A percentile compares a stretch with the other conserved stretches of the same genome.
Conservation (phyloP, 2,797 vertebrate genomes). For the Aphelocoma californica region DNA sequence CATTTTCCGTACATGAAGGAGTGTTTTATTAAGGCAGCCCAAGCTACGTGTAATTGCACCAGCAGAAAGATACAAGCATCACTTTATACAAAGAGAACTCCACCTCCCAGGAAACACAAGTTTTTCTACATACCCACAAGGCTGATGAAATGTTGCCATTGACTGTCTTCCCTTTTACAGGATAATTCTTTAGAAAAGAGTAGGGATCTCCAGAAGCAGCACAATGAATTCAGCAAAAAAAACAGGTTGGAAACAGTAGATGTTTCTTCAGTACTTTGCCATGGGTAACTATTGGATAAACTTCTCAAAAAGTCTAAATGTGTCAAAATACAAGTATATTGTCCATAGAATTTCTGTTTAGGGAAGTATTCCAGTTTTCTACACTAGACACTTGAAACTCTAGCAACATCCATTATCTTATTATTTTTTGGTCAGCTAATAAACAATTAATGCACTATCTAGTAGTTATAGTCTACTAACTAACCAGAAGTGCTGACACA, state of each 20-base stretch:
- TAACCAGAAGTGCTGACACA: conserved; percentile 25
- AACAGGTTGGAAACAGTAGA: not conserved
- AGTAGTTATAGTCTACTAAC: not conserved
- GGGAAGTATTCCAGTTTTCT: not conserved
- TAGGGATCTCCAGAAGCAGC: not conserved
- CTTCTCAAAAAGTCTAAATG: not conserved
- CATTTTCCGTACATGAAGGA: not conserved
- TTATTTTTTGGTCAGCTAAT: not conserved
- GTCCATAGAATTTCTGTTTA: not conserved
- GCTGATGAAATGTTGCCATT: not conserved
- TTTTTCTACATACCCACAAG: not conserved
- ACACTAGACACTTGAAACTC: not conserved
- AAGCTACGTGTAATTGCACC: not conserved
- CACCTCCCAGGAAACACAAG: not conserved
- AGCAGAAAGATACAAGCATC: not conserved
- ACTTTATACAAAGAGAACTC: not conserved
- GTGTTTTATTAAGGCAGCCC: not conserved
- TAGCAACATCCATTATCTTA: not conserved
- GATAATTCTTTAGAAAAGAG: not conserved
- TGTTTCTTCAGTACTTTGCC: not conserved
- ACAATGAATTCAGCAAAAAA: not conserved
- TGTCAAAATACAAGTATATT: not conserved
- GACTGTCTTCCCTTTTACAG: not conserved
- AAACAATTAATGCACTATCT: not conserved
- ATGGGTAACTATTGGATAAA: not conserved